phyloP scores from a whole-genome alignment of 2,797 vertebrate species.

The Lacerta viridis region DNA sequence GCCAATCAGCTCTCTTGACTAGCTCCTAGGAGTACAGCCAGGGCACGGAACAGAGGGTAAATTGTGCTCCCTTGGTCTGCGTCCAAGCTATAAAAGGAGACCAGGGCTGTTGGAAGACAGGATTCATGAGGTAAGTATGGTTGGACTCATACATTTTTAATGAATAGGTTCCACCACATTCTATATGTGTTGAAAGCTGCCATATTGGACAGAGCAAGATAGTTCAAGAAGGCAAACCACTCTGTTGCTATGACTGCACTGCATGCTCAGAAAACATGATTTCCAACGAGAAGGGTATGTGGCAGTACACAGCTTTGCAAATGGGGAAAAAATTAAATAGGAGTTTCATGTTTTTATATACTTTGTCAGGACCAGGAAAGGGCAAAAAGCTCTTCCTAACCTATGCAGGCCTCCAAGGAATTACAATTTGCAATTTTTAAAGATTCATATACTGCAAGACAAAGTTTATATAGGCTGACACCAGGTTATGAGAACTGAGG shows the following conservation, averaged over 20 bases:
- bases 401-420: not conserved
- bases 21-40: no score
- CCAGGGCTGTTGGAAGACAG: no score
- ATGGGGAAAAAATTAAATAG: not conserved
- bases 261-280: conserved; percentile 22
- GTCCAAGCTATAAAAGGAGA: no score
- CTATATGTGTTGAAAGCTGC: conserved; percentile 23
- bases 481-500: no score
- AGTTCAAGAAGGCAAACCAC: conserved; percentile 11
- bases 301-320: no score
- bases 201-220: not conserved
- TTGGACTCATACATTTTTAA: not conserved
- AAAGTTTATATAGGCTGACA: no score
- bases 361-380: not conserved
- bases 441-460: no score
- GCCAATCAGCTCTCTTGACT: no score
- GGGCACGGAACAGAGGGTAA: no score
- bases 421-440: not conserved
- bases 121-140: no score
- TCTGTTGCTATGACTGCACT: conserved; percentile 31
- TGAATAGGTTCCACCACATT: not conserved
- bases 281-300: conserved; percentile 31
- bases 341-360: not conserved
- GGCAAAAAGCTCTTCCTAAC: not conserved
- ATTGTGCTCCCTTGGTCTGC: no score